A percentile compares a stretch with the other conserved stretches of the same genome.
Conservation (phyloP, 1,140 invertebrate genomes). For the Aphidius ervi region DNA sequence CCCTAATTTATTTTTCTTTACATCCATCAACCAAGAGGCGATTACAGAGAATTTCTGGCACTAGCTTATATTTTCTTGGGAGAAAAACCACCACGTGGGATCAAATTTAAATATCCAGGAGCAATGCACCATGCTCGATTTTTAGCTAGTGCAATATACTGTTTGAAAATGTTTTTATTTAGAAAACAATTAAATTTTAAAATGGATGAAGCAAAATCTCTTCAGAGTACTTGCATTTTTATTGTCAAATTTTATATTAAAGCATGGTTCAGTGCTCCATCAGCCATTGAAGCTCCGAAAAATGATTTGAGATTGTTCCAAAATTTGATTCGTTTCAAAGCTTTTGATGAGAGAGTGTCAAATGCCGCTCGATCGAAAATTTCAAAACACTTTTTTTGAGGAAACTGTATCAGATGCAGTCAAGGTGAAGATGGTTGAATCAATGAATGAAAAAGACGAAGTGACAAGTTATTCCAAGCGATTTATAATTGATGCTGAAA, state of each 20-base stretch:
- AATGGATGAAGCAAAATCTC: neutral
- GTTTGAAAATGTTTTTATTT: constrained; percentile 25
- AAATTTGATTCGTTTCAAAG: neutral
- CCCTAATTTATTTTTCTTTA: neutral
- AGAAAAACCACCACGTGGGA: constrained; percentile 8
- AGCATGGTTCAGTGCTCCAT: neutral
- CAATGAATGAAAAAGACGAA: neutral
- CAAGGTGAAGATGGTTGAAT: neutral
- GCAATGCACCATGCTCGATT: constrained; percentile 28
- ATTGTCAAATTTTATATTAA: constrained; percentile 2
- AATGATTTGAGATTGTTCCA: neutral
- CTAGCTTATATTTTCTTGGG: constrained; percentile 29
- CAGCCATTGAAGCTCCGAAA: neutral
- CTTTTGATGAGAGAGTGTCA: neutral
- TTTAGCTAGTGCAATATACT: constrained; percentile 31
- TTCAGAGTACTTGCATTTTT: neutral
- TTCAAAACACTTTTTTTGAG: constrained; percentile 4
- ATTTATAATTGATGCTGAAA: neutral
- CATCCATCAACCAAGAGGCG: constrained; percentile 22
- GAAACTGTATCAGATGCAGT: constrained; percentile 11
- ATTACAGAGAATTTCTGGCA: constrained; percentile 28
- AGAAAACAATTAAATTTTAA: neutral
- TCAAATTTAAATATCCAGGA: constrained; percentile 24
- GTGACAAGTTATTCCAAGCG: neutral
- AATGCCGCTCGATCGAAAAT: neutral